phyloP scores from a whole-genome alignment of 2,888 invertebrate species.

The Trachelus stipa region DNA sequence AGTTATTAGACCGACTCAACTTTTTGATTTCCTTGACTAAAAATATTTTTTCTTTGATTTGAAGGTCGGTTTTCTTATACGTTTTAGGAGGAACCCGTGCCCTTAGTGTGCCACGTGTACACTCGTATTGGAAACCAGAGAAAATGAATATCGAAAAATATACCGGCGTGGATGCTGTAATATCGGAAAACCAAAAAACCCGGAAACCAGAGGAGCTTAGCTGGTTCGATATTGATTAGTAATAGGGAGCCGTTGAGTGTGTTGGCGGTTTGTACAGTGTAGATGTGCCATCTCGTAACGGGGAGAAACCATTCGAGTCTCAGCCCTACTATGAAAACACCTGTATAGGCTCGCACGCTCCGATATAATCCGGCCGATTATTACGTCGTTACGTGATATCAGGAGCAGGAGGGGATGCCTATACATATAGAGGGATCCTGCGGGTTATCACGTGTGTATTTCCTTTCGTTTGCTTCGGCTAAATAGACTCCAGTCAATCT shows the following conservation, averaged over 20 bases:
- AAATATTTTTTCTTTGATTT: not conserved
- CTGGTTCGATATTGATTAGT: slow-evolving; percentile 27
- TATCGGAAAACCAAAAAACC: slow-evolving; percentile 16
- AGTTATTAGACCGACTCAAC: not conserved
- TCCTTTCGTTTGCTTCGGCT: not conserved
- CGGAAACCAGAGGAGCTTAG: slow-evolving; percentile 11
- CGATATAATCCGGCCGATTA: not conserved
- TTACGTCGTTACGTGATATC: not conserved
- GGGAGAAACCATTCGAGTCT: not conserved
- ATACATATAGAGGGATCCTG: not conserved
- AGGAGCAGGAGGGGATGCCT: not conserved
- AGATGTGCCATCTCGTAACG: not conserved
- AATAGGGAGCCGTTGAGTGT: slow-evolving; percentile 9
- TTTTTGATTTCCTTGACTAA: not conserved
- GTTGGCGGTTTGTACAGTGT: not conserved
- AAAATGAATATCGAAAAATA: slow-evolving; percentile 19
- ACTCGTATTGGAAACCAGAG: not conserved
- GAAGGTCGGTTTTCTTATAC: not conserved
- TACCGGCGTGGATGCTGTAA: not conserved
- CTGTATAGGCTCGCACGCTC: not conserved
- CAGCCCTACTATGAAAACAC: not conserved
- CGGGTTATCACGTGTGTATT: not conserved
- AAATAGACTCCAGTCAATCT: not conserved
- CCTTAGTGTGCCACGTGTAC: not conserved
- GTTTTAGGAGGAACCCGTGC: not conserved